These are phyloP conservation scores for Cyprinodon variegatus DNA, from an alignment of 2,113 vertebrate species.

Conservation along the genomic window DNA sequence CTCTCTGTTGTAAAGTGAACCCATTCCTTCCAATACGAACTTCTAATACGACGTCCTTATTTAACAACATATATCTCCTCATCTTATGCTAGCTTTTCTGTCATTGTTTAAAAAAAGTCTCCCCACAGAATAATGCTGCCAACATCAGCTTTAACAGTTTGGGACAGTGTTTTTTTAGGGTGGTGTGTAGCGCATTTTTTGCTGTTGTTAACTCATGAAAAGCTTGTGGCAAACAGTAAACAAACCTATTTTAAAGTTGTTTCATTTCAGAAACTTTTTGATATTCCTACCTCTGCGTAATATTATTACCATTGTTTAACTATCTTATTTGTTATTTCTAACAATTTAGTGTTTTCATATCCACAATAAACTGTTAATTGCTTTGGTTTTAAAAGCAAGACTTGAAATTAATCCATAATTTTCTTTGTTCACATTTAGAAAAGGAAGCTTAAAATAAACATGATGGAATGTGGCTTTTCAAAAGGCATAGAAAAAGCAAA, in stretches of 20 bases:
- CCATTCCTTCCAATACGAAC: too few species aligned
- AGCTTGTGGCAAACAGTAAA: not conserved
- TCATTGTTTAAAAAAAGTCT: too few species aligned
- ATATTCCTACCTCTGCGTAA: not conserved
- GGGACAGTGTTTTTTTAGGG: too few species aligned
- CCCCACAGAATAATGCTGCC: too few species aligned
- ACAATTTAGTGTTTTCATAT: slow-evolving; percentile 41
- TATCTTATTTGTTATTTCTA: not conserved
- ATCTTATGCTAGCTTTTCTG: too few species aligned
- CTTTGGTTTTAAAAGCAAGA: not conserved
- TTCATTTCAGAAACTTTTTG: not conserved
- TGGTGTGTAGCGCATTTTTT: not conserved
- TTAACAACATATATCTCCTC: too few species aligned
- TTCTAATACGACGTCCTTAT: too few species aligned
- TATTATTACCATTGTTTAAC: not conserved
- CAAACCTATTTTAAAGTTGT: not conserved
- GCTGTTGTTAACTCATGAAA: too few species aligned
- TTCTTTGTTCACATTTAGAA: not conserved
- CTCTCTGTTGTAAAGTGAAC: too few species aligned
- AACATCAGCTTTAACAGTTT: too few species aligned
- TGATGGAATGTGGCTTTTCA: not conserved
- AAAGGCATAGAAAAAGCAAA: not conserved
- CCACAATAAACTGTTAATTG: slow-evolving; percentile 40
- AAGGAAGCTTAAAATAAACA: not conserved
- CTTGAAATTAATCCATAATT: not conserved